Evolutionary conservation across 2,113 vertebrate genomes (phyloP), one percentile per base, ranked within the genome.

Genomic region (Fulmarus glacialis): DNA sequence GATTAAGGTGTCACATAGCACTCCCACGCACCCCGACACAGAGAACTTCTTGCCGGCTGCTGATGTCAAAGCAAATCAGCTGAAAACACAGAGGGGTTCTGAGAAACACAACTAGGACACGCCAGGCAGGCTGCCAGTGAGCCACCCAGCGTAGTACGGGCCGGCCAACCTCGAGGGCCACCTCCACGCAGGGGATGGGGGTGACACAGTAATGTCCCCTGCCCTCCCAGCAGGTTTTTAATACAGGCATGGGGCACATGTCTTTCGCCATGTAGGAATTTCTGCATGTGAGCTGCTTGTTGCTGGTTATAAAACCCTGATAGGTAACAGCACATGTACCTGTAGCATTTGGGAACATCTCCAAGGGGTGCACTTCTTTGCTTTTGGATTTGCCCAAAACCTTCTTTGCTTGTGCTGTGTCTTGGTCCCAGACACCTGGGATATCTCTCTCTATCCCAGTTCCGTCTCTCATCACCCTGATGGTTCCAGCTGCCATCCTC

Each of bases 1-100:
- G 96, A 97, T 97, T 96, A 97, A 97, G 96, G 96, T 97, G 97
- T 96, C 96, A 97, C 94, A 96, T 94, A 96, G 95, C 97, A 96
- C 96, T 96, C 96, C 96, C 96, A 97, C 96, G 32, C 96, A 90
- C 32, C 91, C 94, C 95, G 89, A 97, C 96, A 97, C 89, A 67
- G 91, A 96, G 95, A 96, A 95, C 95, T 96, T 97, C 94, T 96
- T 90, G 93, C 95, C 68, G 66, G 95, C 96, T 96, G 94, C 89
- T 97, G 97, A 96, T 96, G 96, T 96, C 97, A 97, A 96, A 97
- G 96, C 94, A 97, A 97, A 97, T 97, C 95, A 96, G 93, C 89
- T 93, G 93, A 87, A 96, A 96, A 94, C 87, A 97, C 82, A 1
- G 84, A 91, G 82, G 87, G 91, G 60, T 94, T 96, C 96, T 96